Evolutionary conservation across 2,888 invertebrate species (phyloP).

Genomic region (Lycaena phlaeas): DNA sequence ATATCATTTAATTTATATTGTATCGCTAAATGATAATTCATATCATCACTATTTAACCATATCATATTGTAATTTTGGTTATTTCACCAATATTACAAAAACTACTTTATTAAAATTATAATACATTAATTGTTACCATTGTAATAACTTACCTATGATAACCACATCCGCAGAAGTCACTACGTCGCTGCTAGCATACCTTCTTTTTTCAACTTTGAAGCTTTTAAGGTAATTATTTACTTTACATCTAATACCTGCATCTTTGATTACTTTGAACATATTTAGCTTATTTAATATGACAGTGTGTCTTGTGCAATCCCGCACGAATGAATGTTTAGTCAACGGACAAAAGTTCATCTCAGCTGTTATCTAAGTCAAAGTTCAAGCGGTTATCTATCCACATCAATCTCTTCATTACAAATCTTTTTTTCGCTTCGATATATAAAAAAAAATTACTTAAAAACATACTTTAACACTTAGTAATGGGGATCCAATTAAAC

Average conservation of each 20-base stretch:
- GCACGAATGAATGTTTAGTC: not conserved
- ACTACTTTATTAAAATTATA: no score
- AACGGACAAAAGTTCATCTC: not conserved
- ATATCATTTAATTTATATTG: no score
- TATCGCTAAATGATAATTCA: no score
- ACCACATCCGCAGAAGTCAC: constrained; percentile 81
- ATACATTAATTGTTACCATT: no score
- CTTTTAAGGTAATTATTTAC: constrained; percentile 37
- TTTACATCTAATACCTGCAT: constrained; percentile 32
- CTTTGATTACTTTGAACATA: constrained; percentile 53
- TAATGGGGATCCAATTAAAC: no score
- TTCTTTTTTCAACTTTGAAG: constrained; percentile 28
- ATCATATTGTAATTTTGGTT: no score
- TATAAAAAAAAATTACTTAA: no score
- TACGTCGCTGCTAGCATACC: constrained; percentile 35
- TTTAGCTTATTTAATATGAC: constrained; percentile 15
- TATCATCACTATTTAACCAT: no score
- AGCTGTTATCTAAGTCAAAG: not conserved
- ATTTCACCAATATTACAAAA: no score
- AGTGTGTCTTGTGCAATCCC: not conserved
- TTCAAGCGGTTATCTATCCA: not conserved
- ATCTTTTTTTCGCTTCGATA: not conserved
- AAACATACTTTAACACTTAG: no score
- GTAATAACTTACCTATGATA: constrained; percentile 81
- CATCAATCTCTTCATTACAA: not conserved